Base-by-base conservation (phyloP, 1,140 invertebrate species). In the Dendroctonus ponderosae region DNA sequence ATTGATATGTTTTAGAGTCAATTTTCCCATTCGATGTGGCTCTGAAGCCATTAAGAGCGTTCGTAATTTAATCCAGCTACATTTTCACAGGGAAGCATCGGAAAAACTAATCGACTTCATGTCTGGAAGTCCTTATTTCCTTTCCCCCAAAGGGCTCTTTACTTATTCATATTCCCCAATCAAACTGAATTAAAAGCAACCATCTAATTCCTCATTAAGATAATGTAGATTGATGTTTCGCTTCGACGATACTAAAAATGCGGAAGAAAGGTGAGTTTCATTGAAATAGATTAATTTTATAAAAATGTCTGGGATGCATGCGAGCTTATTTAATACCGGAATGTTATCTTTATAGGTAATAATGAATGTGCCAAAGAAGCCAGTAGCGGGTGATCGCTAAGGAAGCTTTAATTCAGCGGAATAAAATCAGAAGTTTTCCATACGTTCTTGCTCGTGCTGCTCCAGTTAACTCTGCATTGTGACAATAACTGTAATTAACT, bases 271-370 rank as follows among this genome's bases (percentile, higher is more conserved):
- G 42, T 52, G 50, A 46, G 62, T 57, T 57, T 65, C 62, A 65
- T 65, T 65, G 57, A 44, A 56, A 65, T 65, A 65, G 62, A 65
- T 65, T 65, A 65, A 57, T 65, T 65, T 65, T 57, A 65, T 65
- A 65, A 65, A 65, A 65, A 65, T 65, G 62, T 65, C n/a, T 37
- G 14, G 52, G 53, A 50, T 65, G 53, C 62, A 65, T 65, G 62
- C 62, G 53, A 65, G 43, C 52, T 54, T 7, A 53, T 54, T 62
- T 57, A 58, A 58, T 58, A 58, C 56, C 40, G 37, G 9, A 58
- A 58, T 58, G 42, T 58, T 58, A 58, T 58, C 56, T 58, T 58
- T 58, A 43, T 58, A 42, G 56, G 56, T 53, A 53, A 53, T 53
- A 53, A 46, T 46, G 8, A 11, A 38, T 53, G 26, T 15, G 4